A percentile compares a stretch with the other conserved stretches of the same genome.
phyloP scores from a whole-genome alignment of 2,113 vertebrate genomes.

The Fregata magnificens region DNA sequence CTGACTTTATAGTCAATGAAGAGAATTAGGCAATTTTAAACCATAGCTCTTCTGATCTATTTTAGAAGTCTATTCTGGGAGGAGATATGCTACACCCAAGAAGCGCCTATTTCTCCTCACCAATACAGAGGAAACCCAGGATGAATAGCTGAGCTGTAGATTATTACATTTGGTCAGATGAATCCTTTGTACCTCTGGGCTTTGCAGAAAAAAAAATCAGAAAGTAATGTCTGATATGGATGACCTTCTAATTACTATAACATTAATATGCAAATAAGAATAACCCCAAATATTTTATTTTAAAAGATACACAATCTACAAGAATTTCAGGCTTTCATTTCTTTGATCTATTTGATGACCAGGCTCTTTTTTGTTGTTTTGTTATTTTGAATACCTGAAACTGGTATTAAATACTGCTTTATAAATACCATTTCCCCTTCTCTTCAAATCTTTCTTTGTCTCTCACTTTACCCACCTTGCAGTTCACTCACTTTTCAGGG shows the following conservation, averaged over 20 bases:
- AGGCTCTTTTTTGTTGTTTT: not conserved
- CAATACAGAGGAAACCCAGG: not conserved
- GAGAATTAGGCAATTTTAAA: conserved; percentile 24
- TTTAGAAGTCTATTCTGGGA: conserved; percentile 27
- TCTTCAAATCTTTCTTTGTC: not conserved
- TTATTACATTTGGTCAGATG: not conserved
- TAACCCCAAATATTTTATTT: not conserved
- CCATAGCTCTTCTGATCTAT: not conserved
- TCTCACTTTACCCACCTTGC: not conserved
- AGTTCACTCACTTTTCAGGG: not conserved
- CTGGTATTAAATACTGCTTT: not conserved
- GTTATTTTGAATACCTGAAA: not conserved
- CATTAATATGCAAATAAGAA: not conserved
- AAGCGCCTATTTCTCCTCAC: not conserved
- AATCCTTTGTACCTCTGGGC: not conserved
- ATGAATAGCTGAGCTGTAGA: not conserved
- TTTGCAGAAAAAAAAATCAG: not conserved
- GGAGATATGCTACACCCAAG: not conserved
- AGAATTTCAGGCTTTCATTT: not conserved
- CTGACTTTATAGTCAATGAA: conserved; percentile 16
- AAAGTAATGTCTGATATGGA: not conserved
- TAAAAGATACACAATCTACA: not conserved
- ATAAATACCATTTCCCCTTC: not conserved
- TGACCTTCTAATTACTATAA: not conserved
- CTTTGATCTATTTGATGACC: not conserved